Evolutionary conservation across 2,797 vertebrate species (phyloP).

Genomic region (Acipenser transmontanus): DNA sequence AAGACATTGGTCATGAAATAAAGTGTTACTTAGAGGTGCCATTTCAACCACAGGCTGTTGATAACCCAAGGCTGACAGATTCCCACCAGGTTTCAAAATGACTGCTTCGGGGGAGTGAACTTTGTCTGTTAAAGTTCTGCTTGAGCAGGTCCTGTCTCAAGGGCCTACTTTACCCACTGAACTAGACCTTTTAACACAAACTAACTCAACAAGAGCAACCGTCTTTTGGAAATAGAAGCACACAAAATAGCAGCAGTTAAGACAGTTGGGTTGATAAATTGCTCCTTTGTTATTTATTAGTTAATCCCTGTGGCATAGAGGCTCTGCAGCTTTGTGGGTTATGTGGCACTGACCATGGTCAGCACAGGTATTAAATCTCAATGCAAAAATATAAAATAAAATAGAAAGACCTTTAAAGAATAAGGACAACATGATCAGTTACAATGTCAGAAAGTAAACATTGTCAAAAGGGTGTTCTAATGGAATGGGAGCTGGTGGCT

Average conservation of each 20-base stretch:
- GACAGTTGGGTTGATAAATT: neutral
- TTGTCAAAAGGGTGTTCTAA: no score
- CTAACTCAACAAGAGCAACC: neutral
- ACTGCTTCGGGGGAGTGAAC: neutral
- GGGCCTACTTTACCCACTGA: slow-evolving; percentile 1
- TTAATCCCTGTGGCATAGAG: neutral
- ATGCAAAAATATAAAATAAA: no score
- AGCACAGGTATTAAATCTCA: no score
- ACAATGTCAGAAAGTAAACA: no score
- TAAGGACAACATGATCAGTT: no score
- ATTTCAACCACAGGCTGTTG: neutral
- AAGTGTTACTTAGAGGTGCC: slow-evolving; percentile 1
- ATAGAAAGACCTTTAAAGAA: no score
- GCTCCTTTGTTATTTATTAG: slow-evolving; percentile 4
- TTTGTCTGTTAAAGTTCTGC: neutral
- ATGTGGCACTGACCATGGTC: neutral
- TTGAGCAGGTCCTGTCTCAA: neutral
- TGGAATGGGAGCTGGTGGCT: no score
- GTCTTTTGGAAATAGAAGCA: neutral
- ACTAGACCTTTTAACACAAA: neutral
- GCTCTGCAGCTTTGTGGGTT: neutral
- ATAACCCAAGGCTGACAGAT: slow-evolving; percentile 1
- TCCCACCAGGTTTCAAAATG: slow-evolving; percentile 1
- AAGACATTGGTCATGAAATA: slow-evolving; percentile 1
- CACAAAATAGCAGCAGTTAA: neutral